Percentiles rank a stretch among this genome's conserved stretches.
phyloP scores from a whole-genome alignment of 2,113 vertebrate species.

The Rhineura floridana region DNA sequence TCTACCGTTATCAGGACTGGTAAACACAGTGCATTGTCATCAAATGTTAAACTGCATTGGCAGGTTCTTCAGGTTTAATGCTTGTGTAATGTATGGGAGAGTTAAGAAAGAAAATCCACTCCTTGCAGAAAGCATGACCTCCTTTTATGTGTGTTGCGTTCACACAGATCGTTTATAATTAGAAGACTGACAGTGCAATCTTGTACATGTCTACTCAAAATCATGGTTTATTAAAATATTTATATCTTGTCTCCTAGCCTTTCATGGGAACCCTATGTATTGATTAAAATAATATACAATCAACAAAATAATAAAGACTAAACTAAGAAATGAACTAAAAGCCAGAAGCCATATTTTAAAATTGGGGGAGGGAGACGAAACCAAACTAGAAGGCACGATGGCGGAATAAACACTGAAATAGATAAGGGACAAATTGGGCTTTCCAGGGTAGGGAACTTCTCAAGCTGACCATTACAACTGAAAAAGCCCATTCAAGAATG shows the following conservation, averaged over 20 bases:
- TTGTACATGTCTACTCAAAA: background rate
- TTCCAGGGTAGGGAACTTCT: background rate
- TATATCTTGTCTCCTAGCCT: background rate
- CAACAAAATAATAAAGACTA: background rate
- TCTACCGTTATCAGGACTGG: background rate
- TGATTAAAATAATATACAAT: background rate
- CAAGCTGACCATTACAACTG: background rate
- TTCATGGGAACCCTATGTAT: background rate
- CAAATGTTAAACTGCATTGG: background rate
- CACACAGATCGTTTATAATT: constrained; percentile 14
- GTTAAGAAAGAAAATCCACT: background rate
- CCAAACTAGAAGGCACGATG: background rate
- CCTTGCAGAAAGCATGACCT: background rate
- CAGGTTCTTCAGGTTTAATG: constrained; percentile 30
- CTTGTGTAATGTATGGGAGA: background rate
- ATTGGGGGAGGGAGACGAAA: background rate
- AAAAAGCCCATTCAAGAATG: too few relatives aligned
- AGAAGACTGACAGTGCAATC: background rate
- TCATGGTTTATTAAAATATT: background rate
- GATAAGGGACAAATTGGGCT: background rate
- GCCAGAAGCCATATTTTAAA: background rate
- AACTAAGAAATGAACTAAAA: background rate
- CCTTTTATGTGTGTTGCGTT: background rate
- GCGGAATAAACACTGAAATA: background rate
- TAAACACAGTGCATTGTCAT: constrained; percentile 15